Conservation (phyloP, 2,888 invertebrate genomes). For the Habroteleia sp. region DNA sequence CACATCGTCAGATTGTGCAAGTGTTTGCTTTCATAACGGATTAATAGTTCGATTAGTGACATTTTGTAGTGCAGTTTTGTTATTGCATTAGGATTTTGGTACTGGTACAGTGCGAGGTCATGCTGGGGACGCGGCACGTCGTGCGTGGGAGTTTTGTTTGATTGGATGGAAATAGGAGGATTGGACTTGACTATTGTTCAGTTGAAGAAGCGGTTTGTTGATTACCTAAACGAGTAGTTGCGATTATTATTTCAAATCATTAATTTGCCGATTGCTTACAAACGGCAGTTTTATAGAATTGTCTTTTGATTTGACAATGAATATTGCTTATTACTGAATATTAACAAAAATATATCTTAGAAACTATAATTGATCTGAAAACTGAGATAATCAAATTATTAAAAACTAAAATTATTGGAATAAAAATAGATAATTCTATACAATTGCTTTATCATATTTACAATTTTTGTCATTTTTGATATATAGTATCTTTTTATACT, state of each 20-base stretch:
- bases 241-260: conserved; percentile 38
- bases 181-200: conserved; percentile 43
- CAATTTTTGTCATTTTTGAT: too few species aligned
- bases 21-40: background rate
- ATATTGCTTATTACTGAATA: too few species aligned
- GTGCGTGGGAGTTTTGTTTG: conserved; percentile 47
- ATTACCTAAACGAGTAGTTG: conserved; percentile 57
- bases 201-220: conserved; percentile 44
- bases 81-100: background rate
- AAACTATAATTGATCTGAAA: too few species aligned
- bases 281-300: too few species aligned
- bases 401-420: too few species aligned
- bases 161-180: conserved; percentile 44
- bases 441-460: too few species aligned
- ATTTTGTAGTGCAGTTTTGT: background rate
- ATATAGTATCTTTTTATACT: too few species aligned
- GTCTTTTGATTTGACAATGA: too few species aligned
- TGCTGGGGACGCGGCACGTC: background rate
- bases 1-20: background rate
- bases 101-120: conserved; percentile 25
- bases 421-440: too few species aligned
- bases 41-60: background rate
- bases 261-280: conserved; percentile 37
- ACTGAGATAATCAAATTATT: too few species aligned
- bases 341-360: too few species aligned